A percentile compares a stretch with the other conserved stretches of the same genome.
Evolutionary conservation across 2,888 invertebrate species (phyloP).

Genomic region (Psylliodes chrysocephalus): DNA sequence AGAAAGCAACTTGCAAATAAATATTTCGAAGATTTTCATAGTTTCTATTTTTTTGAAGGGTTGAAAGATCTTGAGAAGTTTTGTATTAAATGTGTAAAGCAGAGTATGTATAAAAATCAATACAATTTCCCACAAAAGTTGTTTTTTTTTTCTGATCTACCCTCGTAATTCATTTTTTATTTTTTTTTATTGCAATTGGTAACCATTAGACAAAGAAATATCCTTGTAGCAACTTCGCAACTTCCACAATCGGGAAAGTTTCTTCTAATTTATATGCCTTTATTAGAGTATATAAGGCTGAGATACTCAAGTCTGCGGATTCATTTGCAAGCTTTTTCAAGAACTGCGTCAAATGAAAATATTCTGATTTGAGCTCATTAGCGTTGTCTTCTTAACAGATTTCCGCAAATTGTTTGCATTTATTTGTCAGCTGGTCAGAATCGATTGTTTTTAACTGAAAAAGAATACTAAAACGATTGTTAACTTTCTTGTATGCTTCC

Average conservation of each 20-base stretch:
- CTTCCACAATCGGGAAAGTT: slow-evolving; percentile 15
- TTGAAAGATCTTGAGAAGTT: too few relatives aligned
- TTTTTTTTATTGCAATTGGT: slow-evolving; percentile 20
- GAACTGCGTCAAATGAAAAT: slow-evolving; percentile 2
- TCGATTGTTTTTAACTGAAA: slow-evolving; percentile 20
- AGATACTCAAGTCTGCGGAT: slow-evolving; percentile 11
- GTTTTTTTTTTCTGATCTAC: too few relatives aligned
- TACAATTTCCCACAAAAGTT: too few relatives aligned
- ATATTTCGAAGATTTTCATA: too few relatives aligned
- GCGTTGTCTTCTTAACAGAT: slow-evolving; percentile 1
- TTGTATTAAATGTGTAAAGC: too few relatives aligned
- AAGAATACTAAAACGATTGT: slow-evolving; percentile 16
- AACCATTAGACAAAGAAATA: slow-evolving; percentile 24
- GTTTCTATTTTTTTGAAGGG: too few relatives aligned
- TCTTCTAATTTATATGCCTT: slow-evolving; percentile 5
- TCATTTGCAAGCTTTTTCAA: not conserved
- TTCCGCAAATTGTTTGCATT: slow-evolving; percentile 18
- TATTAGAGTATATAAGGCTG: slow-evolving; percentile 20
- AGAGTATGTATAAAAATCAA: too few relatives aligned
- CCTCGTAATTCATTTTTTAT: slow-evolving; percentile 17
- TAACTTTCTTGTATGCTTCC: slow-evolving; percentile 15
- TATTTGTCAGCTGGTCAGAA: slow-evolving; percentile 6
- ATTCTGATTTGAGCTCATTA: slow-evolving; percentile 1
- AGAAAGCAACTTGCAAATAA: too few relatives aligned
- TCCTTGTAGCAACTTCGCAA: slow-evolving; percentile 22